Base-by-base conservation (phyloP, 1,140 invertebrate genomes). In the Leptinotarsa lineolata region DNA sequence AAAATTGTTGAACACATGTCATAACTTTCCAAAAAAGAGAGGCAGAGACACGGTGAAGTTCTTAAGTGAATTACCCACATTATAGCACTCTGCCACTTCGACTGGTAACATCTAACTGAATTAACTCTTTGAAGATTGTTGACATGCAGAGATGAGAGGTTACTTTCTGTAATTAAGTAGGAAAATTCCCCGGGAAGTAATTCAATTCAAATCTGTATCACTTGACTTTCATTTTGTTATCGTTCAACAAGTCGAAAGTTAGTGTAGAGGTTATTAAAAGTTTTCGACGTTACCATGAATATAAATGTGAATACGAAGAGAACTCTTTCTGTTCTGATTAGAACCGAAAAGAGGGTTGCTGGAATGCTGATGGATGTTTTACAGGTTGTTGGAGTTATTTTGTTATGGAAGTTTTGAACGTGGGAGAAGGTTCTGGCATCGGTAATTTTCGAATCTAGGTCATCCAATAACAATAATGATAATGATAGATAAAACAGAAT, bases 141-240 rank as follows among this genome's bases (percentile, higher is more conserved):
- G 64, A 44, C 64, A 66, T 66, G 64, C 22, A 44, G 64, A 66
- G 64, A 66, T 66, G 64, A 66, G 39, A 66, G 64, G 64, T 66
- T 66, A 15, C 22, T 39, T 66, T 44, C 64, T 13, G 30, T 44
- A 66, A 66, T 66, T 66, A 66, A 24, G 20, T 64, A 64, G 18
- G 18, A 22, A 24, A 44, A 66, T 66, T 66, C 39, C n/a, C 64
- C 39, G 4, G 39, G 39, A 18, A 16, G 64, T 66, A 66, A 66
- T 66, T 44, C 22, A 66, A 66, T 66, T 66, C 39, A 18, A 39
- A 66, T 66, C 22, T 39, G 48, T 54, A 54, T 54, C 48, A 54
- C 48, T 54, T 54, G 48, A 18, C 15, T 15, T 54, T 54, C 48
- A 54, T 54, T 54, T 54, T 54, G 48, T 54, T 54, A 54, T 54